These are phyloP conservation scores for Pyrrhosoma nymphula DNA, from an alignment of 2,888 invertebrate species.

Conservation along the genomic window DNA sequence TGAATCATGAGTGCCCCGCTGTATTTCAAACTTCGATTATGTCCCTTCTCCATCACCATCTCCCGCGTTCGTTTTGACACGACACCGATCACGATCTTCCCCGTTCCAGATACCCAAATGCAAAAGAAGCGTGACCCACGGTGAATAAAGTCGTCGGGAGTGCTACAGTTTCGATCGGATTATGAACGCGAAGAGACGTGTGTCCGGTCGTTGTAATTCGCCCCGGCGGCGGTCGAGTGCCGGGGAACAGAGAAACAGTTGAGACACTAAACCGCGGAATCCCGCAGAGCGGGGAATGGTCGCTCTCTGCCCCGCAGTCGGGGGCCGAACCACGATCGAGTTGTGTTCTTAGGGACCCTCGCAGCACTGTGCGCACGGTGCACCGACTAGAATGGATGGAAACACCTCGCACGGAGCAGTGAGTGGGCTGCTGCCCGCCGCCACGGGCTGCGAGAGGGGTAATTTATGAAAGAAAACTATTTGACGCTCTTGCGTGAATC, in stretches of 20 bases:
- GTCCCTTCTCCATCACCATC: too few species aligned
- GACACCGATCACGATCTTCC: background rate
- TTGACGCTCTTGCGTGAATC: too few species aligned
- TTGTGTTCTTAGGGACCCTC: background rate
- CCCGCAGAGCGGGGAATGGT: background rate
- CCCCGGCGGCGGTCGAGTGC: background rate
- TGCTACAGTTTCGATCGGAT: background rate
- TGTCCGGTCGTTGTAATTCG: background rate
- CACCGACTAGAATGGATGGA: background rate
- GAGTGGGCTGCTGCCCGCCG: too few species aligned
- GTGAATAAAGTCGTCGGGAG: background rate
- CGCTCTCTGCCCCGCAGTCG: background rate
- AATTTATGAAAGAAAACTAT: background rate
- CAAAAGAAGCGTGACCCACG: background rate
- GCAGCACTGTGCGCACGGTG: background rate
- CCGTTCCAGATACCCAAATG: background rate
- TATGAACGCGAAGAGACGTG: background rate
- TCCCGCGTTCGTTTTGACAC: too few species aligned
- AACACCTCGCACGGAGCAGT: too few species aligned
- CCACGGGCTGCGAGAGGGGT: background rate
- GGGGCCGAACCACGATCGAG: background rate
- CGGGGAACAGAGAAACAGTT: constrained; percentile 8
- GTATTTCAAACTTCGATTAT: too few species aligned
- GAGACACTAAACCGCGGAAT: background rate
- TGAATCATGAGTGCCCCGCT: too few species aligned